A percentile compares a stretch with the other conserved stretches of the same genome.
Conservation (phyloP, 1,140 invertebrate species). For the Caenorhabditis elegans region DNA sequence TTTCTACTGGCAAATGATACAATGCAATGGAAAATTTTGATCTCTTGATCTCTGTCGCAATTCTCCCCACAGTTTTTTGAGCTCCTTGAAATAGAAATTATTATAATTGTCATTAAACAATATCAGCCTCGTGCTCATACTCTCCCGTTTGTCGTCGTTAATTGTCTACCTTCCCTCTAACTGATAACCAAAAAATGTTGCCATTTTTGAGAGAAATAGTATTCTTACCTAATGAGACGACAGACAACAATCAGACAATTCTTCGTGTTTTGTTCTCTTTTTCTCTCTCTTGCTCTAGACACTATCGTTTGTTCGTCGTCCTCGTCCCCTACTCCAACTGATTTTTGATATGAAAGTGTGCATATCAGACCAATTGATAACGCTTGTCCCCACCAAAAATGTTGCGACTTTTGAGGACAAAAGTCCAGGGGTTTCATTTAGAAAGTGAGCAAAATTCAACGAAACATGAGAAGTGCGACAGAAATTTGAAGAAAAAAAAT, state of each 20-base stretch:
- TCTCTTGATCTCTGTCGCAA: not conserved
- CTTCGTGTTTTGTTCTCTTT: not conserved
- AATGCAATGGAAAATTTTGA: not conserved
- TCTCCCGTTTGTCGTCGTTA: not conserved
- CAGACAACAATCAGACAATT: not conserved
- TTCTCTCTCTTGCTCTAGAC: too few species aligned
- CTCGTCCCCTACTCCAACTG: too few species aligned
- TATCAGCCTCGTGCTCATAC: too few species aligned
- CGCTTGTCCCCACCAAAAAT: not conserved
- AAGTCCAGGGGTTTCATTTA: not conserved
- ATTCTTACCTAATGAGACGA: not conserved
- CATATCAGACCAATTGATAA: not conserved
- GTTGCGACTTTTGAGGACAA: not conserved
- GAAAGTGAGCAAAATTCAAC: not conserved
- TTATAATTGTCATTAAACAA: too few species aligned
- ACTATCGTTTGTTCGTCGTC: too few species aligned
- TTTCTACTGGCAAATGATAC: too few species aligned
- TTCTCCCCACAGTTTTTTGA: too few species aligned
- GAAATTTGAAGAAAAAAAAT: too few species aligned
- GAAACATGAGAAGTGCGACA: not conserved
- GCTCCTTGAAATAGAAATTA: too few species aligned
- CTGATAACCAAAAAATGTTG: slow-evolving; percentile 16
- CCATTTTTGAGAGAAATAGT: not conserved
- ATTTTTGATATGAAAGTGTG: not conserved
- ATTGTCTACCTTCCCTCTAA: not conserved